Evolutionary conservation across 2,797 vertebrate genomes (phyloP).

Genomic region (Rachycentron canadum): DNA sequence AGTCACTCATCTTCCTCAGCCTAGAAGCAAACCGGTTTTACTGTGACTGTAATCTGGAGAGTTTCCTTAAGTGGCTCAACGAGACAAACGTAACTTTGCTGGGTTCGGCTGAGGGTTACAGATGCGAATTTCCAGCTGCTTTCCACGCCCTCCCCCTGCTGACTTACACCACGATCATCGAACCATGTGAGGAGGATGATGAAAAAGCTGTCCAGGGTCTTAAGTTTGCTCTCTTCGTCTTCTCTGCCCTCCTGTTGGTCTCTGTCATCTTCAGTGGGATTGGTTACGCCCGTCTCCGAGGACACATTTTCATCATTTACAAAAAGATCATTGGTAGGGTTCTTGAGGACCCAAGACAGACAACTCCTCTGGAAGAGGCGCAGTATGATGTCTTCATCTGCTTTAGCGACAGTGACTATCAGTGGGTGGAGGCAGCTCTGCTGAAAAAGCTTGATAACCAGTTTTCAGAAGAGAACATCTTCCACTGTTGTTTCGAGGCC

Average conservation of each 20-base stretch:
- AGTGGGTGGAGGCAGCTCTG: constrained; percentile 90
- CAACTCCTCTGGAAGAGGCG: constrained; percentile 34
- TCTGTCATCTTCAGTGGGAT: constrained; percentile 60
- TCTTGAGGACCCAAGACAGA: constrained; percentile 53
- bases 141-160: constrained; percentile 75
- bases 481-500: constrained; percentile 92
- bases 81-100: constrained; percentile 79
- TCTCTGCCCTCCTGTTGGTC: constrained; percentile 57
- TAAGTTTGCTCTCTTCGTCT: constrained; percentile 81
- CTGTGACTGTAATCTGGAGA: constrained; percentile 86
- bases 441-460: constrained; percentile 88
- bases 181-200: constrained; percentile 82
- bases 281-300: constrained; percentile 77
- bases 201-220: constrained; percentile 71
- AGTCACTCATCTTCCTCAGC: constrained; percentile 77
- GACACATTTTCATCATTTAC: constrained; percentile 86
- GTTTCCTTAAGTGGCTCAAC: constrained; percentile 87
- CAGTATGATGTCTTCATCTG: constrained; percentile 90
- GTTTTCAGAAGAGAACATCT: constrained; percentile 87
- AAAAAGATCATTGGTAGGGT: constrained; percentile 75
- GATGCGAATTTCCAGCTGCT: constrained; percentile 84
- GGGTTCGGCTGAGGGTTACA: constrained; percentile 67
- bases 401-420: constrained; percentile 89
- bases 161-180: constrained; percentile 39
- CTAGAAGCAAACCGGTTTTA: constrained; percentile 85